phyloP scores from a whole-genome alignment of 2,888 invertebrate species.

The Embidobia sp. region DNA sequence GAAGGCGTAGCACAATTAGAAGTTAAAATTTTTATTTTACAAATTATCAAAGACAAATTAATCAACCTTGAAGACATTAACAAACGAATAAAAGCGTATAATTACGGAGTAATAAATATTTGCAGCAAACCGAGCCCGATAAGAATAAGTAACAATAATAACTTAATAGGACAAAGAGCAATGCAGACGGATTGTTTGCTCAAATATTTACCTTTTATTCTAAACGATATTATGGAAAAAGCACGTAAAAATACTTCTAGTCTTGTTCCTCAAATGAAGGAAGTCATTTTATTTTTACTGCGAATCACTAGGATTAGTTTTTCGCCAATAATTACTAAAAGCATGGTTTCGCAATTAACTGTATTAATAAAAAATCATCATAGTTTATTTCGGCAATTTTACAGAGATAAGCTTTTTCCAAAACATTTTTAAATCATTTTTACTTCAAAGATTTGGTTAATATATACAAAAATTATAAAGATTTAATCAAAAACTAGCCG shows the following conservation, averaged over 20 bases:
- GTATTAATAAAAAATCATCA: not conserved
- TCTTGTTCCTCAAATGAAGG: conserved; percentile 13
- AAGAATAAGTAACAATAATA: conserved; percentile 41
- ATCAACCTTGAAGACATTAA: conserved; percentile 9
- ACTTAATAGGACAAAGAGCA: conserved; percentile 61
- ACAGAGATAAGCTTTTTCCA: not conserved
- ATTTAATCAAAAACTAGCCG: conserved; percentile 38
- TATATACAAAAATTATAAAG: conserved; percentile 42
- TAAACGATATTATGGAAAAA: conserved; percentile 21
- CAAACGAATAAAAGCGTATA: conserved; percentile 10
- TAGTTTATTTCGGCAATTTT: not conserved
- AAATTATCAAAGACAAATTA: not conserved
- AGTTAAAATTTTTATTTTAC: not conserved
- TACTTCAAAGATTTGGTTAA: conserved; percentile 50
- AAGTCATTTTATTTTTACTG: conserved; percentile 38
- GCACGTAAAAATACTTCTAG: not conserved
- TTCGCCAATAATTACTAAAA: conserved; percentile 11
- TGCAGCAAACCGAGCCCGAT: conserved; percentile 61
- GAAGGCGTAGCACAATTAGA: conserved; percentile 1
- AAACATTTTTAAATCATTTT: conserved; percentile 57
- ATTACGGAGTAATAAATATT: conserved; percentile 50
- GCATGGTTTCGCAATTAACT: not conserved
- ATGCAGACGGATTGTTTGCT: conserved; percentile 56
- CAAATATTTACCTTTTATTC: conserved; percentile 31
- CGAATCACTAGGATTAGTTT: conserved; percentile 45